Base-by-base conservation (phyloP, 1,140 invertebrate species). In the Archivesica marissinica region DNA sequence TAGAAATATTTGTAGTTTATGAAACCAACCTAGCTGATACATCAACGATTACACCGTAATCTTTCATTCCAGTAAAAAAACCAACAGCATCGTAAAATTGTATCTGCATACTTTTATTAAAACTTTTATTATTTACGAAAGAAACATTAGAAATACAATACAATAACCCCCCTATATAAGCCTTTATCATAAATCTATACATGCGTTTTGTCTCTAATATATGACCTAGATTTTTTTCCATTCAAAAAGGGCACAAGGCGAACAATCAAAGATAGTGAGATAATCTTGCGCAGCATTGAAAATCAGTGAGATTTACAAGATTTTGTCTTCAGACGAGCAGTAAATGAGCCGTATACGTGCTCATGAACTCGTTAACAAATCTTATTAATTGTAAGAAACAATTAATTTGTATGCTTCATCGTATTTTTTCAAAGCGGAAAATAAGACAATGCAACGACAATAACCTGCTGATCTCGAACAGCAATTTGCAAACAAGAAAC, bases 331-430 rank as follows among this genome's bases (percentile, higher is more conserved):
- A 39, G 66, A 44, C 66, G 28, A 50, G 25, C 30, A 30, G 11
- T 41, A 81, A 81, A 81, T 81, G 78, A 81, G 78, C 61, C 78
- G 44, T 81, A 20, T 20, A 41, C 20, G 38, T 39, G 35, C 56
- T 50, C 44, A n/a, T 54, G 64, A 68, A 70, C 38, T 54, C 68
- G 68, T 81, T 38, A 81, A 81, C 78, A 54, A 68, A 81, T 39
- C 33, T 6, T 61, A 39, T 78, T 78, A 78, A 78, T 78, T 78
- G 75, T 70, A n/a, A 47, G 13, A 54, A 81, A 81, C 78, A 81
- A 81, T 81, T 54, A 79, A 64, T 64, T 59, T 66, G 1, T 23
- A 56, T 52, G 74, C 74, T 59, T 76, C 50, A 59, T 6, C 52
- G 28, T 76, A 56, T 52, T 39, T 56, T 56, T 33, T 38, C 15